These are phyloP conservation scores for Drosophila maculinotata DNA, from an alignment of 2,888 invertebrate genomes.

Conservation along the genomic window DNA sequence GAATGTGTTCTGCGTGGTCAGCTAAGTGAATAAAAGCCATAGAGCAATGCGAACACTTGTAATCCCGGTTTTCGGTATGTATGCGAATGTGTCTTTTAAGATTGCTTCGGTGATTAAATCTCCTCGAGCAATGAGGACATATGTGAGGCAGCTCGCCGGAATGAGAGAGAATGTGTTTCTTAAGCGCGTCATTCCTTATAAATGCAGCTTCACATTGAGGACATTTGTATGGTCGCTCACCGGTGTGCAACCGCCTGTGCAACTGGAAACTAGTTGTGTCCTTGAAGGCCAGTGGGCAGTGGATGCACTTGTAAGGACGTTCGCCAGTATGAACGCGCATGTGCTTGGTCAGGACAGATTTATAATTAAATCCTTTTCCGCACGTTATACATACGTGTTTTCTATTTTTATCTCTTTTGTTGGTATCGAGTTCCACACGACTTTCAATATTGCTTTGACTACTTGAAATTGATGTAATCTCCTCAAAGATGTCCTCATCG, in stretches of 20 bases:
- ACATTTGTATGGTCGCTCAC: slow-evolving; percentile 16
- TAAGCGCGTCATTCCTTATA: neutral
- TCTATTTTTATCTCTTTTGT: neutral
- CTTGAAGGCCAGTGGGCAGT: slow-evolving; percentile 1
- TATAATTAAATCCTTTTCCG: neutral
- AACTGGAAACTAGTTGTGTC: too few species aligned
- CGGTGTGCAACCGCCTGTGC: slow-evolving; percentile 8
- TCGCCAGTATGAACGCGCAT: neutral
- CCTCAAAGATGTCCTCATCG: neutral
- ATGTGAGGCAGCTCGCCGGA: neutral
- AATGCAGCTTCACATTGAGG: neutral
- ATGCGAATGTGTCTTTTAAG: slow-evolving; percentile 1
- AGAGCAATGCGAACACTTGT: neutral
- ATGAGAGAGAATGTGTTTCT: neutral
- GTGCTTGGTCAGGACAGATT: neutral
- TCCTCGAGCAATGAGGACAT: slow-evolving; percentile 3
- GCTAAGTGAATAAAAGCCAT: too few species aligned
- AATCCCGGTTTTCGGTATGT: neutral
- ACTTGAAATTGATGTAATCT: neutral
- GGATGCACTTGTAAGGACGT: neutral
- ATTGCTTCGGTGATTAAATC: neutral
- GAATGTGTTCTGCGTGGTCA: too few species aligned
- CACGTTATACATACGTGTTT: neutral
- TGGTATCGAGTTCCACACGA: too few species aligned
- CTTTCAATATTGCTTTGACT: neutral